Conservation (phyloP, 35 echinoderm and acorn worm genomes). For the Lytechinus pictus region DNA sequence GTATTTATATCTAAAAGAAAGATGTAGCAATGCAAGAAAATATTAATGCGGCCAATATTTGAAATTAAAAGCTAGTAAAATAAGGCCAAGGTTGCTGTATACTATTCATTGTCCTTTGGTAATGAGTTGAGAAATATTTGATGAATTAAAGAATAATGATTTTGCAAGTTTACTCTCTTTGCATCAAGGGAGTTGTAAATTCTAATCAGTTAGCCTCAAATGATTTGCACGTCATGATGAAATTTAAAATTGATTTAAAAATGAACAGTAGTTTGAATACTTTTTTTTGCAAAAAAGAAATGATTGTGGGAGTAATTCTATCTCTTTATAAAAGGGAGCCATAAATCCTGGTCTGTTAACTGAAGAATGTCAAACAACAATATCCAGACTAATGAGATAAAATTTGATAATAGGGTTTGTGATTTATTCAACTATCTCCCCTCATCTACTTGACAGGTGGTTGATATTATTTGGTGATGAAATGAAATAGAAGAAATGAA, state of each 20-base stretch:
- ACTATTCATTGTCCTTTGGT: too few relatives aligned
- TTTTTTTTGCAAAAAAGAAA: too few relatives aligned
- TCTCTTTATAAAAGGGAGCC: background rate
- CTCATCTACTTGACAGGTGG: background rate
- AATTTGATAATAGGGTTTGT: background rate
- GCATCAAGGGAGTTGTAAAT: too few relatives aligned
- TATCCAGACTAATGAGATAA: background rate
- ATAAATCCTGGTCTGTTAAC: background rate
- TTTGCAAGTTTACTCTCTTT: too few relatives aligned
- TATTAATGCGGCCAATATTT: too few relatives aligned
- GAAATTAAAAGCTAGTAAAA: too few relatives aligned
- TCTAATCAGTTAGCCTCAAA: background rate
- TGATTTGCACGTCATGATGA: background rate
- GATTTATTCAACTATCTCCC: background rate
- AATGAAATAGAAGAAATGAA: background rate
- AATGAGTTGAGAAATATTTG: too few relatives aligned
- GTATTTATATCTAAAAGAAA: too few relatives aligned
- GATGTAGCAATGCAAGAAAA: too few relatives aligned
- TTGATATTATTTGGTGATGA: background rate
- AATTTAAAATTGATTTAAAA: background rate
- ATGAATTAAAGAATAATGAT: too few relatives aligned
- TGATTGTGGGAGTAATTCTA: background rate
- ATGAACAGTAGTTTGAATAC: background rate
- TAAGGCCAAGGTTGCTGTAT: too few relatives aligned
- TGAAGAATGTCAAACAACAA: background rate